Percentiles rank a stretch among this genome's conserved stretches.
These are phyloP conservation scores for Amiota communis DNA, from an alignment of 2,888 invertebrate species.

Conservation along the genomic window DNA sequence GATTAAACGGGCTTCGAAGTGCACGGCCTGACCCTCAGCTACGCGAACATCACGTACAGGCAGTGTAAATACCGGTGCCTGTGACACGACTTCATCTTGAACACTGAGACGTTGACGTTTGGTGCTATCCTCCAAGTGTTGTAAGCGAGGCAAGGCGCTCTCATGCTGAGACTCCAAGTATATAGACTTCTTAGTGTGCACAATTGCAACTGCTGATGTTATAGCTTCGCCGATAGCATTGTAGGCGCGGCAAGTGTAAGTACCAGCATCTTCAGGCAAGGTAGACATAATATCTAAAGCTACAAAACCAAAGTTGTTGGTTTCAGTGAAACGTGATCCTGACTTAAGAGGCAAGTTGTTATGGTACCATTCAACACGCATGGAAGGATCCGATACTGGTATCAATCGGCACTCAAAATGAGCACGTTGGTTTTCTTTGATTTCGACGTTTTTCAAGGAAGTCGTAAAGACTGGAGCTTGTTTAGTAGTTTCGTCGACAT, in stretches of 20 bases:
- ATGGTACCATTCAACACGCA: conserved; percentile 97
- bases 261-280: conserved; percentile 96
- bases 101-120: conserved; percentile 82
- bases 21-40: conserved; percentile 92
- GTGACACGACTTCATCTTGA: conserved; percentile 86
- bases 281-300: conserved; percentile 96
- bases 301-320: conserved; percentile 97
- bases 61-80: conserved; percentile 93
- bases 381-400: conserved; percentile 92
- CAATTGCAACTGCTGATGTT: conserved; percentile 89
- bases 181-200: conserved; percentile 89
- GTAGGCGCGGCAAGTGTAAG: conserved; percentile 93
- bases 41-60: conserved; percentile 90
- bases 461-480: conserved; percentile 96
- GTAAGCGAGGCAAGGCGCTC: conserved; percentile 85
- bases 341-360: conserved; percentile 92
- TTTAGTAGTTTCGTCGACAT: conserved; percentile 86
- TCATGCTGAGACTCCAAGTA: conserved; percentile 92
- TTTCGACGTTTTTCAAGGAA: conserved; percentile 91
- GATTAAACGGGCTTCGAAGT: conserved; percentile 94
- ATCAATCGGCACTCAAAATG: conserved; percentile 96
- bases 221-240: conserved; percentile 95
- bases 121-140: conserved; percentile 86
- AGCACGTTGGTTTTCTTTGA: conserved; percentile 94
- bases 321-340: conserved; percentile 95